Base-by-base conservation (phyloP, 2,113 vertebrate species). In the Raja brachyura region DNA sequence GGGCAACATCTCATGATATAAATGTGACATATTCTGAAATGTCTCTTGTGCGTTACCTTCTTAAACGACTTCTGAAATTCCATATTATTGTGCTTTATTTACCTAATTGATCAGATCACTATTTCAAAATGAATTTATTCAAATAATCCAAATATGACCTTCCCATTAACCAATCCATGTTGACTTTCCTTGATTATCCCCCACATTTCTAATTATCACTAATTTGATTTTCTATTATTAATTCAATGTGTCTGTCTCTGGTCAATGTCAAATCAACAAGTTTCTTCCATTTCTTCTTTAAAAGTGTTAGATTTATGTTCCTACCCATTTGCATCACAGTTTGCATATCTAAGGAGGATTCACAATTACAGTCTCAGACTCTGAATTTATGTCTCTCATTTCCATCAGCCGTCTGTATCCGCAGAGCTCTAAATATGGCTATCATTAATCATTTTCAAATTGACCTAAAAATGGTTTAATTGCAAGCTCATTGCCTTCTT, bases 401-500 rank as follows among this genome's bases (percentile, higher is more conserved):
- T 63, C 59, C 83, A 33, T 77, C 75, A 88, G 83, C 59, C n/a
- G 83, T 22, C 59, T 66, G 59, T 56, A 63, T 61, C 22, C 61
- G 54, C 28, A 85, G 81, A 61, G n/a, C 59, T 31, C 59, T 31
- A 88, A 88, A 88, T 88, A 31, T 66, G 83, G 61, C 25, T 31
- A 88, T 88, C 83, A 88, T 88, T 88, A 88, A 88, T 88, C 83
- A 88, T 88, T 88, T 88, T 88, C 83, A 88, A 88, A 88, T 88
- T 88, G 83, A 88, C 83, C 83, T 61, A 88, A 88, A 85, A 88
- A 88, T 88, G 59, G 59, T 31, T 88, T 88, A 88, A 88, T 88
- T 88, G 59, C 59, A 88, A n/a, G 28, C 83, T 88, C 28, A 63
- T 88, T 88, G 59, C 83, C n/a, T 63, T 88, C 59, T 88, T 28